Percentiles rank a stretch among this genome's conserved stretches.
Conservation (phyloP, 2,888 invertebrate genomes). For the Diarsia mendica region DNA sequence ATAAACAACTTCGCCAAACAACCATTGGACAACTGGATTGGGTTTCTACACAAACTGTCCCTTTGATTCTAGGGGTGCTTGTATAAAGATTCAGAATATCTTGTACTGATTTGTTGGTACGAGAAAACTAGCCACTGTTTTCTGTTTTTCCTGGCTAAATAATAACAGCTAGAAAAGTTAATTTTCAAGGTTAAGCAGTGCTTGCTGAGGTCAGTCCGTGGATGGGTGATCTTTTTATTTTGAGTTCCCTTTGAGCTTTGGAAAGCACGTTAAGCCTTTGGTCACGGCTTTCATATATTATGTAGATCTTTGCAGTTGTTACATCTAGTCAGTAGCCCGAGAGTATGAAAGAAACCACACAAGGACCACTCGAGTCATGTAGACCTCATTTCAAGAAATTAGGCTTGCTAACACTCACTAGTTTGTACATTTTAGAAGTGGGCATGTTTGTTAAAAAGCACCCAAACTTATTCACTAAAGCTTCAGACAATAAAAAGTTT, state of each 20-base stretch:
- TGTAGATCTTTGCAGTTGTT: too few species aligned
- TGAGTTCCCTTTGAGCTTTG: neutral
- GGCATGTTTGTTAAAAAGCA: too few species aligned
- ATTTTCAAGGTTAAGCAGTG: neutral
- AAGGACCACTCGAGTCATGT: too few species aligned
- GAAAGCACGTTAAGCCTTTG: too few species aligned
- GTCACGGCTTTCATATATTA: too few species aligned
- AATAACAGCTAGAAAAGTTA: neutral
- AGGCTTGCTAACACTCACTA: too few species aligned
- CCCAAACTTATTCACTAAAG: too few species aligned
- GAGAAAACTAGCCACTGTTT: neutral
- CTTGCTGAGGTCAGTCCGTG: neutral
- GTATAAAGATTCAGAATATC: neutral
- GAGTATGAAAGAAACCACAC: too few species aligned
- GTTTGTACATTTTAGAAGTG: too few species aligned
- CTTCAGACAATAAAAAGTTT: too few species aligned
- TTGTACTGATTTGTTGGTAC: neutral
- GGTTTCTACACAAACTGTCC: constrained; percentile 40
- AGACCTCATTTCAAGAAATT: too few species aligned
- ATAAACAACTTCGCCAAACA: constrained; percentile 63
- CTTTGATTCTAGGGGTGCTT: constrained; percentile 26
- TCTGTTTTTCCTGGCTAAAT: neutral
- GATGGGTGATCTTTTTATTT: neutral
- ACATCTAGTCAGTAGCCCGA: too few species aligned
- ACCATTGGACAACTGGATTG: constrained; percentile 37